Conservation (phyloP, 2,113 vertebrate genomes). For the Mustela nigripes region DNA sequence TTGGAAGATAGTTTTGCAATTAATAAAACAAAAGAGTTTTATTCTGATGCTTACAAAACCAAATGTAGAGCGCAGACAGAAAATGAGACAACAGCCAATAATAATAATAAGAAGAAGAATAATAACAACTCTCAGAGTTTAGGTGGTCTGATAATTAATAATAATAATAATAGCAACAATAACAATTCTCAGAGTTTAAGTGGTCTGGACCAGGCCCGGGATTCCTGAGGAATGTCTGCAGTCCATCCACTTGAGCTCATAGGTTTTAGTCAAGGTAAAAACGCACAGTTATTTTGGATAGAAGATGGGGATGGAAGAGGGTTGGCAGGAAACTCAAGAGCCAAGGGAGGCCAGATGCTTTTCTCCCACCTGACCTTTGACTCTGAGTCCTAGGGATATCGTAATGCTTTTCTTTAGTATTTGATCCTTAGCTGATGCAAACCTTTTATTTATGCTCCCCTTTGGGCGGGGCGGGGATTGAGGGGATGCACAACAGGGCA, state of each 20-base stretch:
- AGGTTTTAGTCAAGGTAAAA: background rate
- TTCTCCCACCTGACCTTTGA: conserved; percentile 41
- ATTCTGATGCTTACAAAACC: background rate
- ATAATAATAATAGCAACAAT: no score
- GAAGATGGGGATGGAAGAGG: background rate
- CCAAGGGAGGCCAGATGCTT: background rate
- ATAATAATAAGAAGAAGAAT: no score
- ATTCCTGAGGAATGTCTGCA: background rate
- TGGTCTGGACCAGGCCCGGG: background rate
- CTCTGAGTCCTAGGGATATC: conserved; percentile 3
- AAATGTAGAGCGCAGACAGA: background rate
- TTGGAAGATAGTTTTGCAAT: conserved; percentile 6
- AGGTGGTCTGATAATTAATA: no score
- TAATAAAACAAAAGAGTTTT: background rate
- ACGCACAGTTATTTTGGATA: background rate
- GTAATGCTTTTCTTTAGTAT: conserved; percentile 50
- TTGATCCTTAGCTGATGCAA: conserved; percentile 72
- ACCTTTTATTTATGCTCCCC: conserved; percentile 70
- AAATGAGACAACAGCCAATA: background rate
- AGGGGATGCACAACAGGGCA: background rate
- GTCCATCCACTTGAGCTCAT: background rate
- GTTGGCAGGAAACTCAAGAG: background rate
- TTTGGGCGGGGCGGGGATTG: background rate
- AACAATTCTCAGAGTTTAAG: background rate
- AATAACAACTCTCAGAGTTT: background rate